A percentile compares a stretch with the other conserved stretches of the same genome.
Evolutionary conservation across 2,888 invertebrate genomes (phyloP).

Genomic region (Patella pellucida): DNA sequence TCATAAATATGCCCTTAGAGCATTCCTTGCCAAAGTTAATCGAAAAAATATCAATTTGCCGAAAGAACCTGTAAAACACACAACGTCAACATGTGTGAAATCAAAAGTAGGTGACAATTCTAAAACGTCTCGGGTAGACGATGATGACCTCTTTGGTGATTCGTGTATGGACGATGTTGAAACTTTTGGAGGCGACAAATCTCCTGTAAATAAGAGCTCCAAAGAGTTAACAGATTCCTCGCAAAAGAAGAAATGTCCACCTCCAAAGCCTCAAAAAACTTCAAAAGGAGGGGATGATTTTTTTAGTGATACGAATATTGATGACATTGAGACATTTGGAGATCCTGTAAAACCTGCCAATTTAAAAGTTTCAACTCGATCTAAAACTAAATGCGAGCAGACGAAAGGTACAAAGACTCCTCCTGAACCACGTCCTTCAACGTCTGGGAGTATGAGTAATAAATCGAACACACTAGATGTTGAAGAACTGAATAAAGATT

Average conservation of each 20-base stretch:
- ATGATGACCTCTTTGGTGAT: conserved; percentile 19
- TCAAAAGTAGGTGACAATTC: conserved; percentile 1
- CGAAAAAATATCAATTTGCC: not conserved
- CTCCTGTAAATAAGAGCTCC: too few species aligned
- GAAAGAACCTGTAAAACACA: not conserved
- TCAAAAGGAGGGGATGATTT: conserved; percentile 35
- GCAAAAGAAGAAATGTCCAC: too few species aligned
- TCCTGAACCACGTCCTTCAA: too few species aligned
- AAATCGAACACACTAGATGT: too few species aligned
- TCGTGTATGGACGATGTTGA: conserved; percentile 35
- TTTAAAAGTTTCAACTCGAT: too few species aligned
- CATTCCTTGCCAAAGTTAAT: conserved; percentile 27
- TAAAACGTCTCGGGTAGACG: not conserved
- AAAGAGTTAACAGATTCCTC: too few species aligned
- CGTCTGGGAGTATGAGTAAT: too few species aligned
- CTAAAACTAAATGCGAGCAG: too few species aligned
- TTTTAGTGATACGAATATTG: conserved; percentile 40
- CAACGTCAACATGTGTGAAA: not conserved
- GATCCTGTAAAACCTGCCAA: conserved; percentile 4
- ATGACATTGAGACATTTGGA: conserved; percentile 43
- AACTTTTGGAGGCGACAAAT: conserved; percentile 33
- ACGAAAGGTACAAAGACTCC: too few species aligned
- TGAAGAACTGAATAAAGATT: not conserved
- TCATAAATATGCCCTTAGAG: conserved; percentile 51
- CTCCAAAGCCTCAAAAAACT: not conserved